Evolutionary conservation across 2,888 invertebrate species (phyloP).

Genomic region (Halocaridina rubra): DNA sequence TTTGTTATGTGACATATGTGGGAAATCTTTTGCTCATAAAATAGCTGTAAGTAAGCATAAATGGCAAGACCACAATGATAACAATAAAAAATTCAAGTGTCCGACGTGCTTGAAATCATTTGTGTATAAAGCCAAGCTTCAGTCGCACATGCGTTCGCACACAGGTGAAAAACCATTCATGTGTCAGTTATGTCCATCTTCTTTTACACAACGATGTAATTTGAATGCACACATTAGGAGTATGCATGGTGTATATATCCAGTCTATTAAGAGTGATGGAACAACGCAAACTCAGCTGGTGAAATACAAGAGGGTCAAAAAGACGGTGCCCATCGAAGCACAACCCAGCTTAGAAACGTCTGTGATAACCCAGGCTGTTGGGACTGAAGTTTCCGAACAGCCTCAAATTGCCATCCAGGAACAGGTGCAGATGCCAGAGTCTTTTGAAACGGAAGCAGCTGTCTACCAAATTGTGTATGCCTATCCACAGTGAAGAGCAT

Average conservation of each 20-base stretch:
- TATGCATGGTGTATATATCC: slow-evolving; percentile 48
- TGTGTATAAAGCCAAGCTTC: slow-evolving; percentile 40
- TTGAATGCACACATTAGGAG: slow-evolving; percentile 45
- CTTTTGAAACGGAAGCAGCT: slow-evolving; percentile 52
- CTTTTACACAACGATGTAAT: slow-evolving; percentile 44
- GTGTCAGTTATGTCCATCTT: slow-evolving; percentile 28
- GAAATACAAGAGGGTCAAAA: slow-evolving; percentile 45
- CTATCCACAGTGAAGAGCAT: slow-evolving; percentile 40
- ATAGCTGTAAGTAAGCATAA: slow-evolving; percentile 48
- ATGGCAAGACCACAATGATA: slow-evolving; percentile 53
- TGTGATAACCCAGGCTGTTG: slow-evolving; percentile 1
- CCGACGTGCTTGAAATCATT: slow-evolving; percentile 33
- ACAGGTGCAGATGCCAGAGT: slow-evolving; percentile 46
- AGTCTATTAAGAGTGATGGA: slow-evolving; percentile 50
- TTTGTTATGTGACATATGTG: slow-evolving; percentile 39
- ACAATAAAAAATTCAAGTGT: slow-evolving; percentile 48
- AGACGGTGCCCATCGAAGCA: not conserved
- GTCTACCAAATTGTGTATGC: slow-evolving; percentile 53
- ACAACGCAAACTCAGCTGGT: slow-evolving; percentile 48
- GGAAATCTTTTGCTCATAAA: slow-evolving; percentile 47
- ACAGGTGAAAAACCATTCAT: slow-evolving; percentile 51
- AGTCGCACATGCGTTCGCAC: slow-evolving; percentile 45
- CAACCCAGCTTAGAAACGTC: not conserved
- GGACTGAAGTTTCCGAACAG: not conserved
- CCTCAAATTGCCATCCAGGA: slow-evolving; percentile 19